Base-by-base conservation (phyloP, 2,797 vertebrate species). In the Spondyliosoma cantharus region DNA sequence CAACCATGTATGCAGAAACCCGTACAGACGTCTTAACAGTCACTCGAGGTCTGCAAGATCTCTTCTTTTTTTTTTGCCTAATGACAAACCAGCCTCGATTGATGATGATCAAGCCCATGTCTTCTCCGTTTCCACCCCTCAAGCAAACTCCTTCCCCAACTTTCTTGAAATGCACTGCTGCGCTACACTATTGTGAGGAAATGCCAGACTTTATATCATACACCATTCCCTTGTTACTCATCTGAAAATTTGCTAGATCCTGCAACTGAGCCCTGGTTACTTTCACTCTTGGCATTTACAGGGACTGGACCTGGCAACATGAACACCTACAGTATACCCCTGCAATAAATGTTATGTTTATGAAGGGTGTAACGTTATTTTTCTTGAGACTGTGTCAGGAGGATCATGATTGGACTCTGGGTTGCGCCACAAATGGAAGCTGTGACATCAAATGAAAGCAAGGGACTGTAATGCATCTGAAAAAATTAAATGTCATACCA, bases 151-250 rank as follows among this genome's bases (percentile, higher is more conserved):
- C 32, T 69, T 66, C 74, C 70, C 52, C 63, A 60, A 83, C 66
- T 71, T 73, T 87, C 54, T 80, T 86, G 78, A 89, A 87, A 88
- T 85, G 86, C 86, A 90, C 88, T 87, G 90, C 84, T 92, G 83
- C 78, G 69, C 80, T 70, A 87, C 83, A 81, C 71, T 68, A 66
- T 81, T 71, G 71, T 75, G 75, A 80, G 61, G 56, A 85, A 86
- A 76, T 68, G 76, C 57, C 81, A 81, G 78, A 84, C 78, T 86
- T 77, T 71, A 70, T 71, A 73, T 84, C 24, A 43, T 24, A 45
- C 46, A 74, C 50, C 61, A 50, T 74, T 57, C 64, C 71, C 53
- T 83, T 67, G 71, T 66, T 25, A 57, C 48, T 48, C 66, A 57
- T 60, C 27, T 3, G 27, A 53, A n/a, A 58, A 83, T 83, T 81